Conservation (phyloP, 2,888 invertebrate genomes). For the Agrotis puta region DNA sequence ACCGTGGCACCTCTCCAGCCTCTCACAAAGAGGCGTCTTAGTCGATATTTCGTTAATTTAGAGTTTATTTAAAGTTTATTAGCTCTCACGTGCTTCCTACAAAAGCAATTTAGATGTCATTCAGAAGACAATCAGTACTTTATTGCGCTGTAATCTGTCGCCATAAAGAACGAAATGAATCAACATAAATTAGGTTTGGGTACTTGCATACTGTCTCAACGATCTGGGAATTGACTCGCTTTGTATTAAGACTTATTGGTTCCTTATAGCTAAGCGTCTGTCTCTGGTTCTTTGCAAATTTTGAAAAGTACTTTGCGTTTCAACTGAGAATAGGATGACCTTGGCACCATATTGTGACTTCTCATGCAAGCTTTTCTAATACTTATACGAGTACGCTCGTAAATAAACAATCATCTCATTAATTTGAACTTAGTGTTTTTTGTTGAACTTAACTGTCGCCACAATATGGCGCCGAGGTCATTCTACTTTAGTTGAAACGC, state of each 20-base stretch:
- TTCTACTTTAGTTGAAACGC: too few species aligned
- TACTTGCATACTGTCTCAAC: conserved; percentile 47
- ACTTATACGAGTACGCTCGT: too few species aligned
- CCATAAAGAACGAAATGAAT: conserved; percentile 54
- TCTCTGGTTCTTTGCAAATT: neutral
- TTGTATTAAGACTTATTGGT: conserved; percentile 18
- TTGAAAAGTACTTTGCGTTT: neutral
- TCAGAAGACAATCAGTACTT: conserved; percentile 61
- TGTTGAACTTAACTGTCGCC: too few species aligned
- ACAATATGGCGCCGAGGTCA: too few species aligned
- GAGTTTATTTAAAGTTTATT: conserved; percentile 41
- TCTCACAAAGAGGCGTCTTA: too few species aligned
- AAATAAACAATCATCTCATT: too few species aligned
- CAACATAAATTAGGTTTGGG: conserved; percentile 66
- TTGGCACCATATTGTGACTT: too few species aligned
- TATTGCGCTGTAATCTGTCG: conserved; percentile 59
- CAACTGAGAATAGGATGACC: too few species aligned
- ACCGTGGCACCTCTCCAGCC: too few species aligned
- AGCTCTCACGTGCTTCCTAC: conserved; percentile 33
- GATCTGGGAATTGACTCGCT: conserved; percentile 32
- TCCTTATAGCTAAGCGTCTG: neutral
- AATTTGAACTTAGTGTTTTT: too few species aligned
- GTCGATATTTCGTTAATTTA: conserved; percentile 4
- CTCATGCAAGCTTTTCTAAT: too few species aligned
- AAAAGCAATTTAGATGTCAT: conserved; percentile 59